Conservation (phyloP, 2,797 vertebrate species). For the Anguilla obscura region DNA sequence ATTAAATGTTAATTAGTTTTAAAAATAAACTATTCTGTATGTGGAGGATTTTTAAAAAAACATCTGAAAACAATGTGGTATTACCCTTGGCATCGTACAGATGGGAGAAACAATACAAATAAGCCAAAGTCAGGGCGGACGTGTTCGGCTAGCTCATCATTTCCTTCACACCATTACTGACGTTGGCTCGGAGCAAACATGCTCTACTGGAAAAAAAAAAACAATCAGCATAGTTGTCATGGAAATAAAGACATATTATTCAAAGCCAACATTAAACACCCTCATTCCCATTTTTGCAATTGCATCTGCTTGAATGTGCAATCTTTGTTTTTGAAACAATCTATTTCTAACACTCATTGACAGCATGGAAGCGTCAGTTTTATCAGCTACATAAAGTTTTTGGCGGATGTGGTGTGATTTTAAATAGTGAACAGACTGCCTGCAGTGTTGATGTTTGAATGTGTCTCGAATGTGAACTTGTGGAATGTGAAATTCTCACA, state of each 20-base stretch:
- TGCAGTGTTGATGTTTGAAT: slow-evolving; percentile 17
- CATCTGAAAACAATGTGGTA: not conserved
- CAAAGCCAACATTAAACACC: slow-evolving; percentile 13
- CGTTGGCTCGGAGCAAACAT: slow-evolving; percentile 55
- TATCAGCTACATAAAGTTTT: not conserved
- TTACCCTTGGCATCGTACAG: not conserved
- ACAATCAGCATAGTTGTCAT: slow-evolving; percentile 67
- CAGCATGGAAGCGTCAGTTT: not conserved
- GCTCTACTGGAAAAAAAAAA: slow-evolving; percentile 68
- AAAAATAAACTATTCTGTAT: not conserved
- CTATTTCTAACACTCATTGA: not conserved
- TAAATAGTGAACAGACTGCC: not conserved
- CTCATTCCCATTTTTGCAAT: slow-evolving; percentile 7
- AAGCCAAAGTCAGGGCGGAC: not conserved
- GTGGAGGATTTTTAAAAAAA: not conserved
- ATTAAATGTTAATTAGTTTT: not conserved
- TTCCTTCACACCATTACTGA: slow-evolving; percentile 46
- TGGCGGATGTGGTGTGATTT: not conserved
- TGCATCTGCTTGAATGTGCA: not conserved
- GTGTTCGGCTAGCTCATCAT: slow-evolving; percentile 47
- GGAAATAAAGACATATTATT: slow-evolving; percentile 51
- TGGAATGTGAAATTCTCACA: slow-evolving; percentile 27
- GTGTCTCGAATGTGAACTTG: slow-evolving; percentile 29
- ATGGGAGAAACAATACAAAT: slow-evolving; percentile 16
- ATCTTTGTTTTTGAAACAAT: slow-evolving; percentile 7